Evolutionary conservation across 2,113 vertebrate species (phyloP).

Genomic region (Benitochromis conjunctus): DNA sequence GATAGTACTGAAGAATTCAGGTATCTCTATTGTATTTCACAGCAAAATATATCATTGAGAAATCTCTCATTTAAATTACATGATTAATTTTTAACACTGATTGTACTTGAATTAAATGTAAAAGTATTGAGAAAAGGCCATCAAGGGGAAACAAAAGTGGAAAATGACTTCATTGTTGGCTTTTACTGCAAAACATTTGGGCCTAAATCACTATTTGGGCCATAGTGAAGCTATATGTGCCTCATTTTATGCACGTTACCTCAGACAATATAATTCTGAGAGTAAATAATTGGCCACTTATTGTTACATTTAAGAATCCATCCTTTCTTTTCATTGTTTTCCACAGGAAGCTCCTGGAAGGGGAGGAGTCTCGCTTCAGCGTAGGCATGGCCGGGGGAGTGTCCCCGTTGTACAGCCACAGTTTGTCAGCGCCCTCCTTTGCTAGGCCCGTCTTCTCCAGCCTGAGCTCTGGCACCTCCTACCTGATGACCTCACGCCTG

Average conservation of each 20-base stretch:
- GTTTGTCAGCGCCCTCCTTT: slow-evolving; percentile 58
- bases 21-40: not conserved
- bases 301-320: not conserved
- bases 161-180: not conserved
- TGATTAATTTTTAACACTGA: not conserved
- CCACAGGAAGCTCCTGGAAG: slow-evolving; percentile 89
- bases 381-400: slow-evolving; percentile 80
- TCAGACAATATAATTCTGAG: not conserved
- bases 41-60: not conserved
- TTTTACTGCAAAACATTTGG: not conserved
- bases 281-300: not conserved
- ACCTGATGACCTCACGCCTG: slow-evolving; percentile 79
- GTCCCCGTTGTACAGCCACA: slow-evolving; percentile 81
- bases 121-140: not conserved
- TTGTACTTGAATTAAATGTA: not conserved
- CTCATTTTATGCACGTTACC: not conserved
- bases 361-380: slow-evolving; percentile 91
- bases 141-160: not conserved
- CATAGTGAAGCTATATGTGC: not conserved
- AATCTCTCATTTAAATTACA: not conserved
- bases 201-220: not conserved
- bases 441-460: slow-evolving; percentile 79
- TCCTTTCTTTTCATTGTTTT: not conserved
- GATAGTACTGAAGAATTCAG: not conserved
- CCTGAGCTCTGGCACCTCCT: slow-evolving; percentile 75